Evolutionary conservation across 2,888 invertebrate genomes (phyloP).

Genomic region (Ophion obscuratus): DNA sequence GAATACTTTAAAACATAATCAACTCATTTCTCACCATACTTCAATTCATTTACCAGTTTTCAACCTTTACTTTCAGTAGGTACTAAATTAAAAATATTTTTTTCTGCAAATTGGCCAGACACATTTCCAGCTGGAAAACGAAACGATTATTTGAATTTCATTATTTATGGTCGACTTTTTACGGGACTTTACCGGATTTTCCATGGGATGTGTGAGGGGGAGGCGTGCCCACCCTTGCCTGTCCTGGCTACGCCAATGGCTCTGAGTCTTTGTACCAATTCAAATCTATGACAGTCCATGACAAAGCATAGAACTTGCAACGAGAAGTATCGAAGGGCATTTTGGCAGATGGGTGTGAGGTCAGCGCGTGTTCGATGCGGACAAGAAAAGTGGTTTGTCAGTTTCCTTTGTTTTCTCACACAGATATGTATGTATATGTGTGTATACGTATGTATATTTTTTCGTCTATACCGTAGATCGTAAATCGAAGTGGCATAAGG

Average conservation of each 20-base stretch:
- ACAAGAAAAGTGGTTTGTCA: conserved; percentile 53
- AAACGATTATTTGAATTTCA: no score
- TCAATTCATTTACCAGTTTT: no score
- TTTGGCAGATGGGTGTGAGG: not conserved
- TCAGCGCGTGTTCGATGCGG: conserved; percentile 20
- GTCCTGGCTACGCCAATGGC: not conserved
- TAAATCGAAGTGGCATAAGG: conserved; percentile 57
- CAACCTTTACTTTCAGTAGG: no score
- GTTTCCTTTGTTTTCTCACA: conserved; percentile 55
- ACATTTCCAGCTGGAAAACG: no score
- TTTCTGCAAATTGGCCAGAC: no score
- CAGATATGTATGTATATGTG: conserved; percentile 1
- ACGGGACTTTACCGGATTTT: no score
- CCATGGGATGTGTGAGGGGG: no score
- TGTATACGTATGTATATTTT: conserved; percentile 8
- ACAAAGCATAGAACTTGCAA: not conserved
- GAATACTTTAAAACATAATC: no score
- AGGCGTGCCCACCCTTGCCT: no score
- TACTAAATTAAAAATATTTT: no score
- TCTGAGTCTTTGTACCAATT: not conserved
- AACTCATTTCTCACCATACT: no score
- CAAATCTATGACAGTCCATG: conserved; percentile 11
- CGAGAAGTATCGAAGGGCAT: conserved; percentile 18
- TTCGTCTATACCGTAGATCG: conserved; percentile 46
- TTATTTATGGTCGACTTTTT: no score